phyloP scores from a whole-genome alignment of 2,113 vertebrate species.

The Camelus dromedarius region DNA sequence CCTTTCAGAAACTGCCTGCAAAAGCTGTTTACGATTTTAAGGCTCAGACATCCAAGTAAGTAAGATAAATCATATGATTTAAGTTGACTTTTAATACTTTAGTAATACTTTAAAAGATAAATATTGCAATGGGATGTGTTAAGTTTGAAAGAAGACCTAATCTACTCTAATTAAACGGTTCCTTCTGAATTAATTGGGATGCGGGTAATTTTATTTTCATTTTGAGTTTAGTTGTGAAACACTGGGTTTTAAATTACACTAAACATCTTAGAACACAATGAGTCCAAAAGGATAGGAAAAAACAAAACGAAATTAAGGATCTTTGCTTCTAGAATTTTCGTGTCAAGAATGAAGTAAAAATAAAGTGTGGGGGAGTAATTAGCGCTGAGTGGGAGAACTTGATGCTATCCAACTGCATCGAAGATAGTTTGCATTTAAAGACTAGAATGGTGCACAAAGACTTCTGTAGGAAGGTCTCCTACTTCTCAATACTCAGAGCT shows the following conservation, averaged over 20 bases:
- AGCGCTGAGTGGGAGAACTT: background rate
- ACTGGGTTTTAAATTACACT: background rate
- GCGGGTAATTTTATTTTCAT: slow-evolving; percentile 27
- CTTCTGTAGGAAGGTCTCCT: background rate
- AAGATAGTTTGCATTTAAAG: background rate
- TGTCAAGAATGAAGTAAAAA: slow-evolving; percentile 36
- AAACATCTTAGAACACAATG: background rate
- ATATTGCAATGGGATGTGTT: background rate
- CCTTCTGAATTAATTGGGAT: slow-evolving; percentile 5
- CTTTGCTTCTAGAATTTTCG: slow-evolving; percentile 14
- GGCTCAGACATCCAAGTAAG: slow-evolving; percentile 99
- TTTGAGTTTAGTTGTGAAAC: slow-evolving; percentile 6
- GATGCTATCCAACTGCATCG: background rate
- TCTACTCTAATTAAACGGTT: background rate
- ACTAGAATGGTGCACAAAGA: background rate
- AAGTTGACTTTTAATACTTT: background rate
- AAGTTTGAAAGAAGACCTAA: background rate
- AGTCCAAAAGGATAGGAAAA: background rate
- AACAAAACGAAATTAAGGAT: slow-evolving; percentile 30
- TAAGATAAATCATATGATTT: slow-evolving; percentile 76
- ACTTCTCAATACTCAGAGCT: background rate
- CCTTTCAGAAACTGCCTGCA: slow-evolving; percentile 96
- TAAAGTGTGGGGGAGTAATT: background rate
- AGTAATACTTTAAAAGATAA: background rate
- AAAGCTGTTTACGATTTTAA: slow-evolving; percentile 99